Percentiles rank a stretch among this genome's conserved stretches.
phyloP scores from a whole-genome alignment of 92 coral and sea anemone genomes.

The Parazoanthus swiftii region DNA sequence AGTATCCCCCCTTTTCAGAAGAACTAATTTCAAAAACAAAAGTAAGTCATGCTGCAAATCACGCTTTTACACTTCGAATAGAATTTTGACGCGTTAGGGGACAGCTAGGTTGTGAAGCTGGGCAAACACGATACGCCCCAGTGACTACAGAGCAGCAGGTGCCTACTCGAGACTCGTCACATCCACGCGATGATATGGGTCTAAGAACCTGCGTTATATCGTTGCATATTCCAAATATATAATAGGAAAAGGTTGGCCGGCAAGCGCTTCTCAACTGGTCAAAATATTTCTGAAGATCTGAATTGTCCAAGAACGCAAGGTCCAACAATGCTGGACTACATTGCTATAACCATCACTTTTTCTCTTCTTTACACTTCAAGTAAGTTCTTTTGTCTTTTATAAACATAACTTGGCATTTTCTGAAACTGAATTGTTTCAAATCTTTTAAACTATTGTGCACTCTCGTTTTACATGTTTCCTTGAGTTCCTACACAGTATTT shows the following conservation, averaged over 20 bases:
- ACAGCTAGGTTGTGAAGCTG: not conserved
- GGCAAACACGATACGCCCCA: not conserved
- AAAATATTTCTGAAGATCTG: too few species aligned
- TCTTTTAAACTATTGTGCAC: not conserved
- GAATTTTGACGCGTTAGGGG: not conserved
- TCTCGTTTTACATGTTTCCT: not conserved
- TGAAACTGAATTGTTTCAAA: not conserved
- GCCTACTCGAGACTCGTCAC: not conserved
- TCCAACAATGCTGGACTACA: not conserved
- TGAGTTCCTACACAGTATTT: too few species aligned
- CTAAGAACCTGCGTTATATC: not conserved
- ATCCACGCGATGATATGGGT: not conserved
- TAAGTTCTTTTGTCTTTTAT: not conserved
- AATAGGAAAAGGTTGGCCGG: too few species aligned
- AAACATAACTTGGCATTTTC: too few species aligned
- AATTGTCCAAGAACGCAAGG: not conserved
- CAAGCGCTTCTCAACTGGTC: too few species aligned
- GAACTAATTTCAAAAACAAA: not conserved
- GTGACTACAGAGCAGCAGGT: not conserved
- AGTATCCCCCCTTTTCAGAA: too few species aligned
- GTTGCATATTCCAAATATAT: not conserved
- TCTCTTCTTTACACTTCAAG: not conserved
- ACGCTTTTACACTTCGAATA: not conserved
- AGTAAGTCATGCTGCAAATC: not conserved
- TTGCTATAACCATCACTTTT: not conserved